These are phyloP conservation scores for Cotesia chilonis DNA, from an alignment of 1,140 invertebrate genomes.

Conservation along the genomic window DNA sequence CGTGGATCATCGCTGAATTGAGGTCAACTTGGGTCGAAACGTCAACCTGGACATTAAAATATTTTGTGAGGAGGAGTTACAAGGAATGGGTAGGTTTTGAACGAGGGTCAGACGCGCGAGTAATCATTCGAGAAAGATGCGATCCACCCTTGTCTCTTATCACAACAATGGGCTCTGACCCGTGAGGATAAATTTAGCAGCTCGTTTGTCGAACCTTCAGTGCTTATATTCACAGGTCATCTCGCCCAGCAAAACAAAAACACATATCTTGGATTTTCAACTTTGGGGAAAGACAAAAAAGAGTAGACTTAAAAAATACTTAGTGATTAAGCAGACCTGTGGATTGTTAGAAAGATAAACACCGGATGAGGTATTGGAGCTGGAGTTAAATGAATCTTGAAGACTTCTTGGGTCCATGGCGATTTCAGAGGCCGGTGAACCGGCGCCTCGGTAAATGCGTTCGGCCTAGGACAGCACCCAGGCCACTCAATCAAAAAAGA, in stretches of 20 bases:
- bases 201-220: no score
- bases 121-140: no score
- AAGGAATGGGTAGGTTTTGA: background rate
- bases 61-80: conserved; percentile 15
- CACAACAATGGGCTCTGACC: conserved; percentile 8
- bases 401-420: conserved; percentile 57
- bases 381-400: conserved; percentile 38
- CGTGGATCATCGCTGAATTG: conserved; percentile 51
- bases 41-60: conserved; percentile 51
- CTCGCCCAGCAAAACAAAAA: no score
- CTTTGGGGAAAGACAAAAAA: background rate
- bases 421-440: conserved; percentile 51
- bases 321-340: conserved; percentile 21
- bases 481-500: no score
- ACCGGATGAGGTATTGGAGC: conserved; percentile 20
- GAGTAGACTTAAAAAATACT: background rate
- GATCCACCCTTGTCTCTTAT: background rate
- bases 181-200: background rate
- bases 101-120: background rate
- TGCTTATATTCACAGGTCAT: background rate
- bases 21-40: conserved; percentile 66
- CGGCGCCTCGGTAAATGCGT: conserved; percentile 33
- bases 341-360: conserved; percentile 33
- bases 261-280: no score
- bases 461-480: no score